These are phyloP conservation scores for Chrysomela aeneicollis DNA, from an alignment of 2,888 invertebrate species.

Conservation along the genomic window DNA sequence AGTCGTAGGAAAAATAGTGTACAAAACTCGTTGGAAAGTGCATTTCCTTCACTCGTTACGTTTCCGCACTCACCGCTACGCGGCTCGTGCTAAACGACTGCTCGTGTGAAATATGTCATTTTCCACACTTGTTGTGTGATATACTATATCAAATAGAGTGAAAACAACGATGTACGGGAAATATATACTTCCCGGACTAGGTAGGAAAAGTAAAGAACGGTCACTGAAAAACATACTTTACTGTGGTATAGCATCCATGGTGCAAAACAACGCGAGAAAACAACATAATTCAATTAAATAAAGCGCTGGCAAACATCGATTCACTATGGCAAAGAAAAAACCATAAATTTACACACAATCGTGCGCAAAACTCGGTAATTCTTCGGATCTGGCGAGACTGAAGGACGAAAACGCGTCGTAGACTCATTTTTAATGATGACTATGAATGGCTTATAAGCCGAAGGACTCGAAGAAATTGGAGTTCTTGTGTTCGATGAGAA, in stretches of 20 bases:
- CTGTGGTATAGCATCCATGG: neutral
- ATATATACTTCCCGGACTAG: too few species aligned
- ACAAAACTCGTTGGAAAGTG: too few species aligned
- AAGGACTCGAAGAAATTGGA: conserved; percentile 47
- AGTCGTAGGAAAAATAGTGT: too few species aligned
- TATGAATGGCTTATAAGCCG: conserved; percentile 17
- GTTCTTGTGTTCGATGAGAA: conserved; percentile 44
- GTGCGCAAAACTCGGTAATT: conserved; percentile 15
- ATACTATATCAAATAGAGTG: too few species aligned
- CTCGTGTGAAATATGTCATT: too few species aligned
- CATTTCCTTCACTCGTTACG: too few species aligned
- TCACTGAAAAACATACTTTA: too few species aligned
- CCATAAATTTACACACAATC: conserved; percentile 26
- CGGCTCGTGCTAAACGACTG: too few species aligned
- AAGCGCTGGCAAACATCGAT: neutral
- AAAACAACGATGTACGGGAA: too few species aligned
- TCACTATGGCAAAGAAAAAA: conserved; percentile 20
- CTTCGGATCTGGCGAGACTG: neutral
- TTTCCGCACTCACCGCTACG: too few species aligned
- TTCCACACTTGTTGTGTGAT: too few species aligned
- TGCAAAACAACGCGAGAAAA: conserved; percentile 1
- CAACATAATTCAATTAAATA: conserved; percentile 5
- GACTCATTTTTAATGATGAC: conserved; percentile 2
- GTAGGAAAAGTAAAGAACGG: too few species aligned
- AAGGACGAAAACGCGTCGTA: neutral